Conservation (phyloP, 2,113 vertebrate species). For the Brachirus orientalis region DNA sequence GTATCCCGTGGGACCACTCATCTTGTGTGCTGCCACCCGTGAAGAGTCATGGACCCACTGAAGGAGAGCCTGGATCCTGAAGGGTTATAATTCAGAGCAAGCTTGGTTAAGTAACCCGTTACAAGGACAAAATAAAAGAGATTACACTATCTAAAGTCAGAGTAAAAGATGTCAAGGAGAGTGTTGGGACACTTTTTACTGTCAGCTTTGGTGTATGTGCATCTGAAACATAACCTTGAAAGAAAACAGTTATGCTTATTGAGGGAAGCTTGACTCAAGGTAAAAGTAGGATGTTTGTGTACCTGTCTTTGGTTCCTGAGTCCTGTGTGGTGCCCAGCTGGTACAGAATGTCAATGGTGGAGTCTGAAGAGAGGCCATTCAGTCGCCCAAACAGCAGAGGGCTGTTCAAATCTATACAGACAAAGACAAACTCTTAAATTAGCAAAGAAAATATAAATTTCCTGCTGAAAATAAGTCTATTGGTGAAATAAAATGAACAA, state of each 20-base stretch:
- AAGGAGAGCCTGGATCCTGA: conserved; percentile 94
- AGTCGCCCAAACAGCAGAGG: conserved; percentile 97
- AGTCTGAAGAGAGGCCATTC: conserved; percentile 98
- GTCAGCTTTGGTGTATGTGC: conserved; percentile 7
- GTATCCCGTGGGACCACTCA: conserved; percentile 85
- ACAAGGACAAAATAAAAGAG: neutral
- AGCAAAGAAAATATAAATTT: neutral
- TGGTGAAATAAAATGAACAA: no score
- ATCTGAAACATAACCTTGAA: conserved; percentile 42
- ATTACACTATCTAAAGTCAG: neutral
- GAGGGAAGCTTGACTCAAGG: neutral
- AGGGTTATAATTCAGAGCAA: conserved; percentile 12
- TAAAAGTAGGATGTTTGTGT: conserved; percentile 15
- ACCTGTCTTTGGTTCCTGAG: conserved; percentile 97
- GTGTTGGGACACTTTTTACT: conserved; percentile 40
- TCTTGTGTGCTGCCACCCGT: conserved; percentile 90
- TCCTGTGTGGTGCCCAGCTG: conserved; percentile 98
- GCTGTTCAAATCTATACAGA: conserved; percentile 92
- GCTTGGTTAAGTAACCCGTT: conserved; percentile 7
- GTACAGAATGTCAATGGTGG: conserved; percentile 98
- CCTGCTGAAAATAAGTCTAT: no score
- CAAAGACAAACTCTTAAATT: conserved; percentile 1
- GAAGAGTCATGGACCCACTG: conserved; percentile 99
- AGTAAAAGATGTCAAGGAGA: conserved; percentile 39
- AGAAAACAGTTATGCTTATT: neutral